Conservation (phyloP, 2,113 vertebrate species). For the Tor tambroides region DNA sequence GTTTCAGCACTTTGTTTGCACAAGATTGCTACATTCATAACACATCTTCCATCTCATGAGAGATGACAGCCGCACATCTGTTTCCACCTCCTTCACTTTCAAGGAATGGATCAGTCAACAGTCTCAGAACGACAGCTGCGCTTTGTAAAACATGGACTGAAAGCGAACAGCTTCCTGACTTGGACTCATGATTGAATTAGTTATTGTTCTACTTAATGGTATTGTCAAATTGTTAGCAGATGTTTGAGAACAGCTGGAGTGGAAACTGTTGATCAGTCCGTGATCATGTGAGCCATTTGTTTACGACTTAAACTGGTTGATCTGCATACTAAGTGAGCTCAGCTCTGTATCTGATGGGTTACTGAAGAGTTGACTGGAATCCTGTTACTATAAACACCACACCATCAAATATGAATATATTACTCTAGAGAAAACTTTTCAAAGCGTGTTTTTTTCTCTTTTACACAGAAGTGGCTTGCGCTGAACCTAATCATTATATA, state of each 20-base stretch:
- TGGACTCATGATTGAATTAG: slow-evolving; percentile 14
- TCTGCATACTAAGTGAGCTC: slow-evolving; percentile 28
- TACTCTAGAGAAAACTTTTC: background rate
- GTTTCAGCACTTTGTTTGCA: slow-evolving; percentile 26
- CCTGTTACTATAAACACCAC: background rate
- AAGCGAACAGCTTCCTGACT: slow-evolving; percentile 21
- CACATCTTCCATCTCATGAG: slow-evolving; percentile 34
- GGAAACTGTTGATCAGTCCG: background rate
- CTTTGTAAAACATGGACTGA: slow-evolving; percentile 9
- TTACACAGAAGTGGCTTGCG: background rate
- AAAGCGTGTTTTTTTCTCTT: background rate
- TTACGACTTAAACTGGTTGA: slow-evolving; percentile 13
- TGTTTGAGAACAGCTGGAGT: slow-evolving; percentile 22
- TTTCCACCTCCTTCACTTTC: slow-evolving; percentile 7
- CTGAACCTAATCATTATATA: slow-evolving; percentile 8
- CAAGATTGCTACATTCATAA: slow-evolving; percentile 32
- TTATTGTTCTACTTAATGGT: slow-evolving; percentile 19
- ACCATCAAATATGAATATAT: background rate
- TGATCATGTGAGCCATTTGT: slow-evolving; percentile 16
- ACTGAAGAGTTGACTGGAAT: background rate
- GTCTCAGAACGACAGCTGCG: slow-evolving; percentile 15
- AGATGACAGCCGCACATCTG: slow-evolving; percentile 49
- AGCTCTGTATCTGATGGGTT: background rate
- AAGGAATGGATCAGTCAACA: slow-evolving; percentile 15
- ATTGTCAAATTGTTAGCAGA: slow-evolving; percentile 15